Percentiles rank a stretch among this genome's conserved stretches.
Evolutionary conservation across 2,888 invertebrate species (phyloP).

Genomic region (Agrochola lota): DNA sequence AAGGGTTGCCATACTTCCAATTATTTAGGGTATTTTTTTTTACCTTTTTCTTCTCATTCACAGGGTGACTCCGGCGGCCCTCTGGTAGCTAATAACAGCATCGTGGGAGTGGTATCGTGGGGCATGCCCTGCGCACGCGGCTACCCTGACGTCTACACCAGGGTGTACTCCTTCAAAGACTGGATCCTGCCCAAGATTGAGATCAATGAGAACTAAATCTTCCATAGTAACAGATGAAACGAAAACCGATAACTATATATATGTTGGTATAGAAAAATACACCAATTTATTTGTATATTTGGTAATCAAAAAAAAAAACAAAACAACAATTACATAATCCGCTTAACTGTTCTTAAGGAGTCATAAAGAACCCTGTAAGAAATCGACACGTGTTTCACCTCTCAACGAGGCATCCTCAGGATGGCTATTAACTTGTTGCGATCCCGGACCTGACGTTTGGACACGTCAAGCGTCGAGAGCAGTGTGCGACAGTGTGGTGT

Average conservation of each 20-base stretch:
- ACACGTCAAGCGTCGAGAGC: too few species aligned
- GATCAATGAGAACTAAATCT: slow-evolving; percentile 10
- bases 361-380: too few species aligned
- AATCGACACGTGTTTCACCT: too few species aligned
- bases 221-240: neutral
- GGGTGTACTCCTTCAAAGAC: slow-evolving; percentile 83
- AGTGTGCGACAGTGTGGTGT: too few species aligned
- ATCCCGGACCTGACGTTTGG: too few species aligned
- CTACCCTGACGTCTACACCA: slow-evolving; percentile 89
- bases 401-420: too few species aligned
- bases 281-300: neutral
- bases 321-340: too few species aligned
- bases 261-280: neutral
- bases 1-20: neutral
- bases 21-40: too few species aligned
- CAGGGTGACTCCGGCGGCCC: slow-evolving; percentile 91
- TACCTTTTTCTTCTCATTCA: slow-evolving; percentile 39
- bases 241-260: neutral
- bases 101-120: slow-evolving; percentile 90
- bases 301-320: too few species aligned
- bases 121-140: slow-evolving; percentile 89
- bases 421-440: too few species aligned
- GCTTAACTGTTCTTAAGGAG: too few species aligned
- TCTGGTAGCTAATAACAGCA: slow-evolving; percentile 77
- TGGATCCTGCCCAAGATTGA: slow-evolving; percentile 82